These are phyloP conservation scores for Hanleya hanleyi DNA, from an alignment of 2,888 invertebrate genomes.

Conservation along the genomic window DNA sequence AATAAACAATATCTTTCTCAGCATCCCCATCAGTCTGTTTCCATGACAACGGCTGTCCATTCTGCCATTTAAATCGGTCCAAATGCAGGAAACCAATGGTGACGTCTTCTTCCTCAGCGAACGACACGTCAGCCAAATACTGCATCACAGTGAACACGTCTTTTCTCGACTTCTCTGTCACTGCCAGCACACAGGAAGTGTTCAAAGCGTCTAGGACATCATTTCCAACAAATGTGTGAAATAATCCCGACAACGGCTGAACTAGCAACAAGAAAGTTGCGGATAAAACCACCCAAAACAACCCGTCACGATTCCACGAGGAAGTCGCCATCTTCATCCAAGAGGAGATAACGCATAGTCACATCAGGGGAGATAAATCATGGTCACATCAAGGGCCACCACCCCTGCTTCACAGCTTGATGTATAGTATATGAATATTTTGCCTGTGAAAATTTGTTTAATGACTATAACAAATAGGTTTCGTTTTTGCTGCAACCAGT, in stretches of 20 bases:
- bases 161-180: background rate
- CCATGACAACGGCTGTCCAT: slow-evolving; percentile 29
- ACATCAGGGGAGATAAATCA: background rate
- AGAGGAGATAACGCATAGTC: too few relatives aligned
- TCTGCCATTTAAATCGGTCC: slow-evolving; percentile 35
- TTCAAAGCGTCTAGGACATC: background rate
- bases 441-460: too few relatives aligned
- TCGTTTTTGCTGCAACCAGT: too few relatives aligned
- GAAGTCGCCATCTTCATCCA: too few relatives aligned
- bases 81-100: slow-evolving; percentile 36
- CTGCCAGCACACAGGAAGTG: background rate
- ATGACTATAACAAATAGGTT: too few relatives aligned
- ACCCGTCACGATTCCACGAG: too few relatives aligned
- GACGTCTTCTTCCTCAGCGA: slow-evolving; percentile 36
- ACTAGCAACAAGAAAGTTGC: too few relatives aligned
- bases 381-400: background rate
- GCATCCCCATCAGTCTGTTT: background rate
- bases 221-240: background rate
- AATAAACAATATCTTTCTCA: slow-evolving; percentile 32
- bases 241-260: background rate
- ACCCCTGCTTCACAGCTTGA: too few relatives aligned
- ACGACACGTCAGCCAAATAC: slow-evolving; percentile 40
- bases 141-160: background rate
- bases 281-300: background rate
- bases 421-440: too few relatives aligned